Evolutionary conservation across 2,113 vertebrate species (phyloP).

Genomic region (Morphnarchus princeps): DNA sequence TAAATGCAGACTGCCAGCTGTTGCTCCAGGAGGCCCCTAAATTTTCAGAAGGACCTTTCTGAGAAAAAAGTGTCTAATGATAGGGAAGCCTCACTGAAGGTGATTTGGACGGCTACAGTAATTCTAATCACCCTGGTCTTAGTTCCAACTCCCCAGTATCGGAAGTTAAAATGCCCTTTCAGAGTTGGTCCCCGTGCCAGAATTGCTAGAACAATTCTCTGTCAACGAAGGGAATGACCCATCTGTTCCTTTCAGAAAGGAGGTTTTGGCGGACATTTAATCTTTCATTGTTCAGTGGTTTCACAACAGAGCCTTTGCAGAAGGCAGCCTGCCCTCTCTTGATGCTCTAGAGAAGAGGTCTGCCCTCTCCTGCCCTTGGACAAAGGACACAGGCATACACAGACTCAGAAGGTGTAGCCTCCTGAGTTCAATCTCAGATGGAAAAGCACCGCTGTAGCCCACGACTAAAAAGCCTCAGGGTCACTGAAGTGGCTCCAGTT

Average conservation of each 20-base stretch:
- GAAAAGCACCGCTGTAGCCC: neutral
- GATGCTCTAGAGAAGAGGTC: neutral
- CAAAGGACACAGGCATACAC: accelerated
- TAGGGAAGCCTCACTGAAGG: neutral
- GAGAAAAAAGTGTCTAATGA: neutral
- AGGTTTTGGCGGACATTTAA: neutral
- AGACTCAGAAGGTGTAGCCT: neutral
- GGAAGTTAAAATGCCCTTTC: neutral
- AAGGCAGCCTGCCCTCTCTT: neutral
- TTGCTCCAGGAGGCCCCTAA: neutral
- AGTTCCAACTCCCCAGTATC: neutral
- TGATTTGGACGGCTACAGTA: neutral
- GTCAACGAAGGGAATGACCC: neutral
- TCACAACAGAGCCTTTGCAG: neutral
- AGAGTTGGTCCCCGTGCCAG: neutral
- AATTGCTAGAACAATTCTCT: neutral
- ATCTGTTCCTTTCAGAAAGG: neutral
- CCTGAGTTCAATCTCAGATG: neutral
- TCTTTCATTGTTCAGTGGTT: neutral
- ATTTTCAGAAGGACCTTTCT: neutral
- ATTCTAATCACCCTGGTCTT: neutral
- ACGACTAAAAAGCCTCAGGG: neutral
- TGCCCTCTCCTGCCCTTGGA: neutral
- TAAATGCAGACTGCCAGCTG: neutral
- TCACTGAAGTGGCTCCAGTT: neutral